Evolutionary conservation across 2,113 vertebrate species (phyloP).

Genomic region (Baryphthengus martii): DNA sequence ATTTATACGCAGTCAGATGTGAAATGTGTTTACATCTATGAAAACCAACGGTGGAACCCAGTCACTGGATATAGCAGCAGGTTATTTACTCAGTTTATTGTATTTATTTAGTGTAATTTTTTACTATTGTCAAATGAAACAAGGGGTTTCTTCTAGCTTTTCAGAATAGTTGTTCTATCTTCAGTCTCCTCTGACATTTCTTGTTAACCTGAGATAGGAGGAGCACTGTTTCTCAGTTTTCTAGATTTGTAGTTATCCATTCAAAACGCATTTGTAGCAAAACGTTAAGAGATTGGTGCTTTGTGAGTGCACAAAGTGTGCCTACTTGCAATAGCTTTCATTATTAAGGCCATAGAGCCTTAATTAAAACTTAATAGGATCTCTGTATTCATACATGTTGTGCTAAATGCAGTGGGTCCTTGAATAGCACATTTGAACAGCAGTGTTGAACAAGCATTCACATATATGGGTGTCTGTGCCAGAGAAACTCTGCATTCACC

Average conservation of each 20-base stretch:
- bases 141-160: neutral
- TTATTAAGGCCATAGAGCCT: neutral
- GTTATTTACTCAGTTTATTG: conserved; percentile 50
- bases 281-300: neutral
- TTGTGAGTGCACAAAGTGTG: neutral
- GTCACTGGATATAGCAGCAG: conserved; percentile 93
- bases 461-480: neutral
- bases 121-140: neutral
- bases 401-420: neutral
- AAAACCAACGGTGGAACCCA: conserved; percentile 98
- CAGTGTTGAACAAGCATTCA: neutral
- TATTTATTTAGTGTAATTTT: neutral
- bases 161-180: neutral
- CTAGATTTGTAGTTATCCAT: neutral
- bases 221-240: neutral
- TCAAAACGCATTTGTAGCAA: neutral
- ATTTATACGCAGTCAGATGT: conserved; percentile 88
- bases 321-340: neutral
- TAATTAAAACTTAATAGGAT: neutral
- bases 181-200: neutral
- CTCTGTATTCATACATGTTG: neutral
- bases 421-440: neutral
- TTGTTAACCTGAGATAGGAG: neutral
- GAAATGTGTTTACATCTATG: conserved; percentile 90
- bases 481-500: neutral